These are phyloP conservation scores for Oncorhynchus mykiss DNA, from an alignment of 2,113 vertebrate genomes.

Conservation along the genomic window DNA sequence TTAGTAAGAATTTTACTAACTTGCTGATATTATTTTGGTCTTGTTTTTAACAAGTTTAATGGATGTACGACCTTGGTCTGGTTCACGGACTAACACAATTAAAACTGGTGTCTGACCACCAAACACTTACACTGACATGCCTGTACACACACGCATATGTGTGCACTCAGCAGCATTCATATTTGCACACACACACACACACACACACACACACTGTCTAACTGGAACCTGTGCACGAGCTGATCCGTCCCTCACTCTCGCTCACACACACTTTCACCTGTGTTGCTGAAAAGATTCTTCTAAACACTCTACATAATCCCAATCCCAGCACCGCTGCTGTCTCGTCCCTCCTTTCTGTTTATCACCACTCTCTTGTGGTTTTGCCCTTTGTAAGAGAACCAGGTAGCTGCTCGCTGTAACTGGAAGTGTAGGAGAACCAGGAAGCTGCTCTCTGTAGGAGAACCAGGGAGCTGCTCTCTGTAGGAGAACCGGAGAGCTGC, in stretches of 20 bases:
- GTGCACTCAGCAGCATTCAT: conserved; percentile 6
- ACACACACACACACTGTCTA: conserved; percentile 47
- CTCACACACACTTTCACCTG: conserved; percentile 45
- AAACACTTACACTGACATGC: conserved; percentile 51
- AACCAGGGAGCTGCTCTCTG: too few relatives aligned
- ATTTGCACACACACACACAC: not conserved
- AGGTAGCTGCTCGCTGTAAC: too few relatives aligned
- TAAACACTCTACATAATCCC: conserved; percentile 54
- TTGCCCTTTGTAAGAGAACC: conserved; percentile 49
- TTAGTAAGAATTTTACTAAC: conserved; percentile 88
- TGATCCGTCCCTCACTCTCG: conserved; percentile 48
- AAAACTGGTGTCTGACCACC: conserved; percentile 73
- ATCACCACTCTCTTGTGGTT: conserved; percentile 23
- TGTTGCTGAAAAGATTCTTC: conserved; percentile 61
- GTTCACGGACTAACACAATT: conserved; percentile 82
- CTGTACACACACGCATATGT: conserved; percentile 25
- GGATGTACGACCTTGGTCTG: conserved; percentile 77
- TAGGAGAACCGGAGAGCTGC: too few relatives aligned
- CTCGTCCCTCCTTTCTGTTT: conserved; percentile 37
- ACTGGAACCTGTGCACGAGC: conserved; percentile 70
- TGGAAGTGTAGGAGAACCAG: too few relatives aligned
- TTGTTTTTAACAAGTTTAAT: conserved; percentile 82
- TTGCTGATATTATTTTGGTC: conserved; percentile 80
- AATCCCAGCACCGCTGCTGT: conserved; percentile 46
- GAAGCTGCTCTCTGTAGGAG: not conserved